Percentiles rank a stretch among this genome's conserved stretches.
Conservation (phyloP, 1,140 invertebrate species). For the Microplitis mediator region DNA sequence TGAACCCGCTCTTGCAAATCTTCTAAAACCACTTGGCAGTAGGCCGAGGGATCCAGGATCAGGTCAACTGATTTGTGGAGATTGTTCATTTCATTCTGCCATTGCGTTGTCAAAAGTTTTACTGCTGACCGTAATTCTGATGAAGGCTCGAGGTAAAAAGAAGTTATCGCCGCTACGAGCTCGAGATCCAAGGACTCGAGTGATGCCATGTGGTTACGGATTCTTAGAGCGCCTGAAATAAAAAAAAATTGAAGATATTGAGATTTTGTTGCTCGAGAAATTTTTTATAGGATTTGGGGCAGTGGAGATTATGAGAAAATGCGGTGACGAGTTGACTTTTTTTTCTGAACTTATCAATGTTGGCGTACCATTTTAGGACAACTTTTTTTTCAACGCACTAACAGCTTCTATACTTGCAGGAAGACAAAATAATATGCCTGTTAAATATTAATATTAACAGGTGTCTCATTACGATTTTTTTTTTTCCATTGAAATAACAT, state of each 20-base stretch:
- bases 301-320: neutral
- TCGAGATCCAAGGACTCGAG: conserved; percentile 71
- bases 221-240: conserved; percentile 64
- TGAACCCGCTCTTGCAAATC: conserved; percentile 50
- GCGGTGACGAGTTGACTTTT: conserved; percentile 4
- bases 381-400: too few species aligned
- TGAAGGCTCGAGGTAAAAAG: conserved; percentile 57
- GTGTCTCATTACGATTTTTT: too few species aligned
- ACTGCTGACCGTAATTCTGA: conserved; percentile 55
- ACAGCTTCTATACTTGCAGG: too few species aligned
- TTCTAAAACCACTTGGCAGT: conserved; percentile 65
- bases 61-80: conserved; percentile 66
- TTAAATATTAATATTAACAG: too few species aligned
- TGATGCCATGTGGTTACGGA: conserved; percentile 69
- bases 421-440: too few species aligned
- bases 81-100: conserved; percentile 65
- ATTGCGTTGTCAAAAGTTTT: conserved; percentile 62
- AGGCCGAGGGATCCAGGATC: conserved; percentile 71
- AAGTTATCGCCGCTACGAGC: conserved; percentile 66
- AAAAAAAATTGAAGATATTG: neutral
- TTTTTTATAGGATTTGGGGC: too few species aligned
- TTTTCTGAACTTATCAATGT: conserved; percentile 13
- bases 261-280: neutral
- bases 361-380: too few species aligned
- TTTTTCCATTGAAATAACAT: too few species aligned